Percentiles rank a stretch among this genome's conserved stretches.
phyloP scores from a whole-genome alignment of 2,113 vertebrate species.

The Stictonetta naevosa region DNA sequence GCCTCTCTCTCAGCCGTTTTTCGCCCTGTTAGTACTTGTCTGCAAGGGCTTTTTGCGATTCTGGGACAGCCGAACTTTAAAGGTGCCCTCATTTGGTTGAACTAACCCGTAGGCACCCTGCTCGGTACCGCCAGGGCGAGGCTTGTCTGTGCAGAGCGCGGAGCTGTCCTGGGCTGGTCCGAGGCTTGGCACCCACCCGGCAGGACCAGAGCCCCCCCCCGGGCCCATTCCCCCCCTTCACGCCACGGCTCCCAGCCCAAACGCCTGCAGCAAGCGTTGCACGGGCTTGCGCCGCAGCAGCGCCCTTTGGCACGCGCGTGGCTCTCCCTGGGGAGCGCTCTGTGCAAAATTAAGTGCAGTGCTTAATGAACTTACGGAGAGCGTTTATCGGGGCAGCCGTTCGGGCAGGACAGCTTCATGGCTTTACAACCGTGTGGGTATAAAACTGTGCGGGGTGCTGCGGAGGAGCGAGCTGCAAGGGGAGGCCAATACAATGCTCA shows the following conservation, averaged over 20 bases:
- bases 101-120: neutral
- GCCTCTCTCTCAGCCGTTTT: rapidly evolving
- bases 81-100: neutral
- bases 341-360: neutral
- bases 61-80: neutral
- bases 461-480: neutral
- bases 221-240: neutral
- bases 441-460: rapidly evolving
- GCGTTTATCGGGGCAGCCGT: rapidly evolving
- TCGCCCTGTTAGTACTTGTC: neutral
- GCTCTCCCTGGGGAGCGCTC: neutral
- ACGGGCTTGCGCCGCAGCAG: neutral
- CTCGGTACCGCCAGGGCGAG: rapidly evolving
- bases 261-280: rapidly evolving
- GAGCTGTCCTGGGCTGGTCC: neutral
- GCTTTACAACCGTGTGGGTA: neutral
- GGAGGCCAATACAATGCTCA: rapidly evolving
- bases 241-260: rapidly evolving
- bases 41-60: neutral
- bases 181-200: neutral
- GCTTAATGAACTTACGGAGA: neutral
- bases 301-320: rapidly evolving
- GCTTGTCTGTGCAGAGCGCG: neutral
- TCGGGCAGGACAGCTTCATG: rapidly evolving
- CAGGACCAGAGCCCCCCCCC: no score